Base-by-base conservation (phyloP, 2,888 invertebrate genomes). In the Mantis religiosa region DNA sequence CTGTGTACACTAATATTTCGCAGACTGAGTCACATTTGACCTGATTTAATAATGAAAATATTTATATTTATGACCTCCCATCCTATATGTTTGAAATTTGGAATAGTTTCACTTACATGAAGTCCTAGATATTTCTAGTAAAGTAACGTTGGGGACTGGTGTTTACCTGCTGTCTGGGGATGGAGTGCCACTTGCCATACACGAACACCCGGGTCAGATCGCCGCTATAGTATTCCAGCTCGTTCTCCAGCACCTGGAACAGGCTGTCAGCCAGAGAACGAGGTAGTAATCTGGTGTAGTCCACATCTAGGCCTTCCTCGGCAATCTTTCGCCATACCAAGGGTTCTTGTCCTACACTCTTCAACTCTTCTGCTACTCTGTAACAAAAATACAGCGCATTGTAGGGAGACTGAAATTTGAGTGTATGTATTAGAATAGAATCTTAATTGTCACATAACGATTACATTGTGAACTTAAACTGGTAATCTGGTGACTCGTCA, bases 131-230 rank as follows among this genome's bases (percentile, higher is more conserved):
- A 8, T 34, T 34, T 34, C 3, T 7, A 34, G 6, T 3, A 8
- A n/a, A n/a, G n/a, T n/a, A n/a, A n/a, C n/a, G 8, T 4, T 30
- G 30, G 4, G 30, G 4, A 30, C 30, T 30, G 34, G 7, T 89
- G 85, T 20, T 71, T 91, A 93, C 93, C 94, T 96, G 96, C 92
- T 96, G 95, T 71, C 96, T 93, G 14, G 96, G 96, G 90, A 96
- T 94, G 83, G 95, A 93, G 91, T 95, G 94, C 93, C 95, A 94
- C 93, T 96, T 96, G 20, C 96, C 96, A 92, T 95, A 96, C 2
- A 96, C 94, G 91, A 95, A 95, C 89, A 96, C 95, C 93, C 94
- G 94, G 0, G 95, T 93, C 54, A 96, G 92, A 90, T 95, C 94
- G n/a, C 95, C 96, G 9, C 94, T 94, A 91, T 96, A 95, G 93